Conservation (phyloP, 2,113 vertebrate species). For the Otus sunia region DNA sequence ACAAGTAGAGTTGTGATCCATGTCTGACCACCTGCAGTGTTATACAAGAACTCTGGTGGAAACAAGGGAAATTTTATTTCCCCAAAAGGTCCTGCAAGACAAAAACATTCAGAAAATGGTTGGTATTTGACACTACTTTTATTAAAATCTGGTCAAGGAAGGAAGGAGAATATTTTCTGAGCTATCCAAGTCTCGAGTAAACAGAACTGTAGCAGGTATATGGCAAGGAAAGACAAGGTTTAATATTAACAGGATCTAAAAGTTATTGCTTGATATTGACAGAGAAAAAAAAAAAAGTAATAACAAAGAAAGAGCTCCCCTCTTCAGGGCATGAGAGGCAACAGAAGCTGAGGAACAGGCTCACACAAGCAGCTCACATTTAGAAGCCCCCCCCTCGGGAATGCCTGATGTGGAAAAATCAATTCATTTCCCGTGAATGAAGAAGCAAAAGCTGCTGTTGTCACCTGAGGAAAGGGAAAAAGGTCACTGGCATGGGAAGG, state of each 20-base stretch:
- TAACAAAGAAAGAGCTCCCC: background rate
- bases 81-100: background rate
- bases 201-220: background rate
- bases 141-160: background rate
- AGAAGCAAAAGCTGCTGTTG: background rate
- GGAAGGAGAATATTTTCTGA: background rate
- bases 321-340: background rate
- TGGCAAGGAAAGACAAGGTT: background rate
- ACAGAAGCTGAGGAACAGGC: background rate
- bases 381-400: background rate
- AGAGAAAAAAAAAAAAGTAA: background rate
- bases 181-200: background rate
- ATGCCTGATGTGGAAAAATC: background rate
- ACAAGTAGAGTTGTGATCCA: background rate
- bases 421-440: background rate
- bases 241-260: background rate
- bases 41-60: background rate
- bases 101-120: background rate
- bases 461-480: background rate
- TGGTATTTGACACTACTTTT: background rate
- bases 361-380: background rate
- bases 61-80: background rate
- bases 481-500: fast-evolving
- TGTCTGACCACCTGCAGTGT: background rate
- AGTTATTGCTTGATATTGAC: background rate